Conservation (phyloP, 2,113 vertebrate species). For the Delphinapterus leucas region DNA sequence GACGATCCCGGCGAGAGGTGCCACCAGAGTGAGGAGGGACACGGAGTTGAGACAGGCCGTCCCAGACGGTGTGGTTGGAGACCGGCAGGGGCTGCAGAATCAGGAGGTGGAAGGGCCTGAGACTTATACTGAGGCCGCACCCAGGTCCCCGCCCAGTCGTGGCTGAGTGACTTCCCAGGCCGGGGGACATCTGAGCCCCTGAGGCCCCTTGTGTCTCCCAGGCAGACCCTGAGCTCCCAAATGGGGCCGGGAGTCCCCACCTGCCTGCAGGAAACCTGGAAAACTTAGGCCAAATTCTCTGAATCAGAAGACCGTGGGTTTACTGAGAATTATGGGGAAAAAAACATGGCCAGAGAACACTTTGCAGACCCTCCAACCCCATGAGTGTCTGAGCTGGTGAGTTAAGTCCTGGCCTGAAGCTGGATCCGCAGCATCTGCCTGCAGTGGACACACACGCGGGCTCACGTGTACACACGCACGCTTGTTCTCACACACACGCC, state of each 20-base stretch:
- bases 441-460: rapidly evolving
- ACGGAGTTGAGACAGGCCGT: background rate
- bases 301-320: background rate
- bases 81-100: rapidly evolving
- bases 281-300: background rate
- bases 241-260: too few relatives aligned
- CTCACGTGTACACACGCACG: rapidly evolving
- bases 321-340: background rate
- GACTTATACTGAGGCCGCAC: background rate
- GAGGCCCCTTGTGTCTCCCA: too few relatives aligned
- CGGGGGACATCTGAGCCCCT: background rate
- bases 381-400: background rate
- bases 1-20: rapidly evolving
- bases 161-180: background rate
- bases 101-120: background rate
- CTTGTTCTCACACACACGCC: background rate
- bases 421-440: rapidly evolving
- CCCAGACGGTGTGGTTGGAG: background rate
- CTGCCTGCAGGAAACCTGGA: background rate
- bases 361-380: background rate
- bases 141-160: rapidly evolving
- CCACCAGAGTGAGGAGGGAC: background rate
- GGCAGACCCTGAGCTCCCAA: rapidly evolving
- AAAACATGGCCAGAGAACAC: rapidly evolving
- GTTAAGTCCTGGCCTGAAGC: too few relatives aligned